Base-by-base conservation (phyloP, 2,888 invertebrate species). In the Mythimna pallens region DNA sequence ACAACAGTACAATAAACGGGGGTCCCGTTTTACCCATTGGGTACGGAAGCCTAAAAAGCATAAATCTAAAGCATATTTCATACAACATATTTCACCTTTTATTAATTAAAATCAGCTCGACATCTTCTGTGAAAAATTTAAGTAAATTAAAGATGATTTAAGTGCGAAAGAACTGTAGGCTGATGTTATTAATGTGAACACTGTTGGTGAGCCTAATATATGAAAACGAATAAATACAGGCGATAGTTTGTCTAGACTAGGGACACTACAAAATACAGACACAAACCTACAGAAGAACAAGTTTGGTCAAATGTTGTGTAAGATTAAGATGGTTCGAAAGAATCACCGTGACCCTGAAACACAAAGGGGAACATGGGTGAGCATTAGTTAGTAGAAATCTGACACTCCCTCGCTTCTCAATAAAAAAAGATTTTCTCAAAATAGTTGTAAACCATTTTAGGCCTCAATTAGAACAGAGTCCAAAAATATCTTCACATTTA, bases 241-340 rank as follows among this genome's bases (percentile, higher is more conserved):
- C 40, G n/a, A 22, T 62, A 68, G 61, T 71, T 62, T 40, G 82
- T 76, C 82, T 80, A 80, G 78, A 69, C 81, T 30, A 65, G n/a
- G n/a, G 47, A 47, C 47, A 47, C 3, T 54, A 14, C 10, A 3
- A 30, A 36, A 25, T n/a, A n/a, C 6, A 40, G 5, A 14, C 5
- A 71, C 20, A 9, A 12, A 25, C 1, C 0, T 10, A 30, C 55
- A 71, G 57, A 76, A 79, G 67, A 10, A 30, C 2, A 17, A 73
- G 4, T 5, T 12, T 12, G 20, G 17, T 12, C 5, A 50, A 10
- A 47, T 12, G 5, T 7, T 43, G 12, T 4, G 7, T 43, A 36
- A 36, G 36, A 9, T 1, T 36, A 9, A 34, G 0, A 34, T 34
- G 2, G 34, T 36, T 36, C 36, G 36, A 9, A 36, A 36, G 9